A percentile compares a stretch with the other conserved stretches of the same genome.
Conservation (phyloP, 2,797 vertebrate species). For the Heterohyrax brucei region DNA sequence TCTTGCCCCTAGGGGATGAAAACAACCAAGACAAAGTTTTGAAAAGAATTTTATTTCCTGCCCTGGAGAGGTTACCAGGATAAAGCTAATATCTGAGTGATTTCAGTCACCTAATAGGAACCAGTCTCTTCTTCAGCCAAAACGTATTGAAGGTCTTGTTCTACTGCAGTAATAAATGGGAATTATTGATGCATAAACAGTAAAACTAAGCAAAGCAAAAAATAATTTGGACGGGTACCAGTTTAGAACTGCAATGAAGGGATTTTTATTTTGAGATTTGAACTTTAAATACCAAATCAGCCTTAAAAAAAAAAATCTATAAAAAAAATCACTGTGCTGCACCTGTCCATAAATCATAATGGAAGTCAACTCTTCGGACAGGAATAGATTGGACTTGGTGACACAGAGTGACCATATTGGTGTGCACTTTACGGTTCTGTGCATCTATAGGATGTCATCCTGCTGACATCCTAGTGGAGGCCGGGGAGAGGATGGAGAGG, state of each 20-base stretch:
- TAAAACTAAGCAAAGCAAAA: constrained; percentile 59
- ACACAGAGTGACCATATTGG: too few species aligned
- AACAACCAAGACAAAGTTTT: constrained; percentile 70
- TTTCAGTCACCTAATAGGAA: constrained; percentile 26
- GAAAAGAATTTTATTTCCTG: constrained; percentile 48
- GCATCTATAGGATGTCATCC: too few species aligned
- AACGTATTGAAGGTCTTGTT: background rate
- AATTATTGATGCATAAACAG: constrained; percentile 53
- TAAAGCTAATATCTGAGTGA: constrained; percentile 46
- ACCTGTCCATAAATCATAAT: too few species aligned
- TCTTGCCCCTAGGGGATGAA: background rate
- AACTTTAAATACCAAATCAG: constrained; percentile 52
- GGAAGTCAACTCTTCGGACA: too few species aligned
- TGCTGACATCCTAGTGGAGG: too few species aligned
- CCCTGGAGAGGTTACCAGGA: constrained; percentile 4
- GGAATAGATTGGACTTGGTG: too few species aligned
- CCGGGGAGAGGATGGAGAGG: too few species aligned
- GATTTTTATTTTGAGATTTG: background rate
- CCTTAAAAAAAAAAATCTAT: background rate
- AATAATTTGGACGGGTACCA: constrained; percentile 8
- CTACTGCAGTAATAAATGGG: constrained; percentile 41
- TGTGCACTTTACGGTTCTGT: too few species aligned
- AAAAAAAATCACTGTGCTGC: background rate
- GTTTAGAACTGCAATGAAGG: background rate
- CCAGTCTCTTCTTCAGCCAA: constrained; percentile 17